Evolutionary conservation across 2,888 invertebrate species (phyloP).

Genomic region (Cosmia pyralina): DNA sequence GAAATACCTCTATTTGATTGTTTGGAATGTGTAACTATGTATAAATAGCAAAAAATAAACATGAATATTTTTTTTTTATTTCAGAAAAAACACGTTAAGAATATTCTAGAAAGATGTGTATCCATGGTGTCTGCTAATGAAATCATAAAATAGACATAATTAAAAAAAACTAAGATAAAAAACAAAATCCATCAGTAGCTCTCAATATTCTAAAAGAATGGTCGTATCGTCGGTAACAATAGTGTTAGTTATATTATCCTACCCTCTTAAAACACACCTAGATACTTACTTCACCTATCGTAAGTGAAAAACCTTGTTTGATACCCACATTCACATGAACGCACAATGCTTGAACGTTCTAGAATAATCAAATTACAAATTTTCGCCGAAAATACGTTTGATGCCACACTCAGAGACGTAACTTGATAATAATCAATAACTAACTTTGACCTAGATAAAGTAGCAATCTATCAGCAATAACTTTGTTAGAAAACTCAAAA

Average conservation of each 20-base stretch:
- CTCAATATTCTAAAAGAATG: not conserved
- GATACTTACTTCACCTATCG: constrained; percentile 12
- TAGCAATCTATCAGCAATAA: not conserved
- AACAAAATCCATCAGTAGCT: not conserved
- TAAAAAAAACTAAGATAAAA: not conserved
- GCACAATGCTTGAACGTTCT: constrained; percentile 15
- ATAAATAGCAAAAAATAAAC: no score
- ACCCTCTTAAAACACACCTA: constrained; percentile 24
- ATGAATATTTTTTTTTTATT: no score
- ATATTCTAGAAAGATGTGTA: no score
- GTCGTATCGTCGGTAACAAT: constrained; percentile 4
- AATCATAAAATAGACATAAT: no score
- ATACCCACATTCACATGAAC: constrained; percentile 28
- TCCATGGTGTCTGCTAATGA: no score
- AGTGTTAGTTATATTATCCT: not conserved
- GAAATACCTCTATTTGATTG: no score
- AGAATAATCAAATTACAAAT: constrained; percentile 28
- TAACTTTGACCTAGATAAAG: no score
- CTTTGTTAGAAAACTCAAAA: not conserved
- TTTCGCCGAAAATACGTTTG: constrained; percentile 3
- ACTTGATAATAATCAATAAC: not conserved
- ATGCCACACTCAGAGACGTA: not conserved
- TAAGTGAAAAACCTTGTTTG: constrained; percentile 56
- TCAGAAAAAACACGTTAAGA: no score
- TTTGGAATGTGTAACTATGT: no score